These are phyloP conservation scores for Disparrhopalites patrizii DNA, from an alignment of 2,888 invertebrate genomes.

Conservation along the genomic window DNA sequence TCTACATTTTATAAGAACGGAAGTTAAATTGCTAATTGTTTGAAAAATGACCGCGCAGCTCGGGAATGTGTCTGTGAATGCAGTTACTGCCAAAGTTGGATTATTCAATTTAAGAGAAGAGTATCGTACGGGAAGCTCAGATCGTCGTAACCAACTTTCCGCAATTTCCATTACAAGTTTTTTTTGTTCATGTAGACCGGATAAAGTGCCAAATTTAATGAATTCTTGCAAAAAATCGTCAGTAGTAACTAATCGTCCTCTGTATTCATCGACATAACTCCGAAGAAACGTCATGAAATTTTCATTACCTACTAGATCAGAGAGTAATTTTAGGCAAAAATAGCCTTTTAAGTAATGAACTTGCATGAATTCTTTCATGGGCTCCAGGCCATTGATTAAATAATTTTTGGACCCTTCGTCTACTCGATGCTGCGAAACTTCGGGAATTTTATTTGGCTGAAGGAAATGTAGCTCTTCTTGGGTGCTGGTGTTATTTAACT, in stretches of 20 bases:
- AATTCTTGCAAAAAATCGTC: conserved; percentile 50
- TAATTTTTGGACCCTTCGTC: too few relatives aligned
- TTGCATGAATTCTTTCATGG: conserved; percentile 52
- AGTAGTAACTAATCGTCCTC: conserved; percentile 51
- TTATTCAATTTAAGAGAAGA: not conserved
- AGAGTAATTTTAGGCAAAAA: conserved; percentile 51
- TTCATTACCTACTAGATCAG: conserved; percentile 49
- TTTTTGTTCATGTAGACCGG: too few relatives aligned
- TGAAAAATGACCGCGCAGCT: not conserved
- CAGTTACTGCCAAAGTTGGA: not conserved
- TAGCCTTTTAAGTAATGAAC: conserved; percentile 55
- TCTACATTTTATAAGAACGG: too few relatives aligned
- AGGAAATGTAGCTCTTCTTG: conserved; percentile 51
- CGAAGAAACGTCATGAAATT: conserved; percentile 50
- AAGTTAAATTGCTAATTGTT: not conserved
- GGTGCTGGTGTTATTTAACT: conserved; percentile 49
- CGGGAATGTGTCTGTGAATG: not conserved
- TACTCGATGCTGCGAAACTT: conserved; percentile 35
- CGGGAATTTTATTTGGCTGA: conserved; percentile 48
- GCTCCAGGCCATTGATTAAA: conserved; percentile 53
- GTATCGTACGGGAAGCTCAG: conserved; percentile 23
- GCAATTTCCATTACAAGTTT: too few relatives aligned
- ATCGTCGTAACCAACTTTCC: conserved; percentile 3
- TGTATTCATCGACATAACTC: conserved; percentile 49
- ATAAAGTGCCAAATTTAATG: too few relatives aligned